These are phyloP conservation scores for Myotis lucifugus DNA, from an alignment of 2,113 vertebrate genomes.

Conservation along the genomic window DNA sequence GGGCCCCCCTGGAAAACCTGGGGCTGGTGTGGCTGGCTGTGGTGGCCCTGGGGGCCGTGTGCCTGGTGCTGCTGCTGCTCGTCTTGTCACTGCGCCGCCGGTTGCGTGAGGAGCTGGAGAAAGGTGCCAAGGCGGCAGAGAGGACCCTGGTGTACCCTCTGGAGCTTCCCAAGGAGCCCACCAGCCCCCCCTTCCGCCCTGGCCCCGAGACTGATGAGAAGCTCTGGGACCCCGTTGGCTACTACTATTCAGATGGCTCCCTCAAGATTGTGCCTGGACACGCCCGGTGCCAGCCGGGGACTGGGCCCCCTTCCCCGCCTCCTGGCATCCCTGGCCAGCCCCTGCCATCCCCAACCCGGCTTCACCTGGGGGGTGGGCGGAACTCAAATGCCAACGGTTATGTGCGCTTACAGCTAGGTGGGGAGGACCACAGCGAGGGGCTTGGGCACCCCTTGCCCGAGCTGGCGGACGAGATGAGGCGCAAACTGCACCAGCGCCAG, in stretches of 20 bases:
- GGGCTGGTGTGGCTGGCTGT: constrained; percentile 95
- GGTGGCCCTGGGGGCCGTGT: constrained; percentile 91
- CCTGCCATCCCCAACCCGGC: constrained; percentile 90
- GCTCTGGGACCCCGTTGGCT: constrained; percentile 96
- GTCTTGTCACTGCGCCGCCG: constrained; percentile 92
- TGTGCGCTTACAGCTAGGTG: constrained; percentile 93
- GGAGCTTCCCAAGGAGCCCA: constrained; percentile 93
- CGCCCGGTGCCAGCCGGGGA: constrained; percentile 89
- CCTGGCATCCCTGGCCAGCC: constrained; percentile 94
- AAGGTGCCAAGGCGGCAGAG: constrained; percentile 91
- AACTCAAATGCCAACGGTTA: constrained; percentile 95
- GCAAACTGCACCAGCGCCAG: constrained; percentile 93
- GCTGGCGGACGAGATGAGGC: constrained; percentile 85
- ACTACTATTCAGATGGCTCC: constrained; percentile 96
- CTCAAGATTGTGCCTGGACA: constrained; percentile 98
- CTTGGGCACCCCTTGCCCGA: constrained; percentile 83
- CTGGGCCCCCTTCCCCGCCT: constrained; percentile 86
- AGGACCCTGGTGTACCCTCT: constrained; percentile 96
- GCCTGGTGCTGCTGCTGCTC: constrained; percentile 89
- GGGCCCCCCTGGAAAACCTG: constrained; percentile 91
- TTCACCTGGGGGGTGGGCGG: constrained; percentile 94
- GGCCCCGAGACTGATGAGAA: constrained; percentile 91
- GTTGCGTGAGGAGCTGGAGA: constrained; percentile 90
- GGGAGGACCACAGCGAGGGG: constrained; percentile 90
- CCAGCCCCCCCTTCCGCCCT: constrained; percentile 90